phyloP scores from a whole-genome alignment of 2,797 vertebrate species.

The Megalops cyprinoides region DNA sequence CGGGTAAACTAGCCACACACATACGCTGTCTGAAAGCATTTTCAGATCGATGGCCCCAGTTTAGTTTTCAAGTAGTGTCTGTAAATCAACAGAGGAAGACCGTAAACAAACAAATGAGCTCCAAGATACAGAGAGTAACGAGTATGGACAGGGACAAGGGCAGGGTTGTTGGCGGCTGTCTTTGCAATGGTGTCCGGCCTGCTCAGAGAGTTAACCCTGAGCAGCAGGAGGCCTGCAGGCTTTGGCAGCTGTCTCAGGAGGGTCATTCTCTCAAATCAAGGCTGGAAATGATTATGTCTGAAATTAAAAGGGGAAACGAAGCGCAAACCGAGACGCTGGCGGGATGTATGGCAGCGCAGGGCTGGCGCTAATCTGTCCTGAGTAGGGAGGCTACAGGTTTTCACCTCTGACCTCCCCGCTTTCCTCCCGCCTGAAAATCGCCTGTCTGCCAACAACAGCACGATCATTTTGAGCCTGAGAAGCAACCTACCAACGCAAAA shows the following conservation, averaged over 20 bases:
- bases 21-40: background rate
- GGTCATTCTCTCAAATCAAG: conserved; percentile 1
- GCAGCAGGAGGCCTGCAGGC: background rate
- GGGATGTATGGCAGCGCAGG: background rate
- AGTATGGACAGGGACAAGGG: background rate
- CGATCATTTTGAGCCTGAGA: too few relatives aligned
- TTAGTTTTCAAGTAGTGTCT: background rate
- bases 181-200: background rate
- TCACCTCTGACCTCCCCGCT: background rate
- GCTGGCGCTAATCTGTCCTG: background rate
- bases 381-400: background rate
- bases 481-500: too few relatives aligned
- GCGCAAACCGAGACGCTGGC: background rate
- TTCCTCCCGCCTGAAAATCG: background rate
- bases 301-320: background rate
- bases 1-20: background rate
- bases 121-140: background rate
- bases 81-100: background rate
- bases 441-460: background rate
- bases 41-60: too few relatives aligned
- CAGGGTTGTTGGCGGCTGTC: background rate
- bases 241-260: background rate
- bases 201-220: background rate
- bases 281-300: background rate
- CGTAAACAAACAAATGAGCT: background rate